These are phyloP conservation scores for Amorpha juglandis DNA, from an alignment of 2,888 invertebrate species.

Conservation along the genomic window DNA sequence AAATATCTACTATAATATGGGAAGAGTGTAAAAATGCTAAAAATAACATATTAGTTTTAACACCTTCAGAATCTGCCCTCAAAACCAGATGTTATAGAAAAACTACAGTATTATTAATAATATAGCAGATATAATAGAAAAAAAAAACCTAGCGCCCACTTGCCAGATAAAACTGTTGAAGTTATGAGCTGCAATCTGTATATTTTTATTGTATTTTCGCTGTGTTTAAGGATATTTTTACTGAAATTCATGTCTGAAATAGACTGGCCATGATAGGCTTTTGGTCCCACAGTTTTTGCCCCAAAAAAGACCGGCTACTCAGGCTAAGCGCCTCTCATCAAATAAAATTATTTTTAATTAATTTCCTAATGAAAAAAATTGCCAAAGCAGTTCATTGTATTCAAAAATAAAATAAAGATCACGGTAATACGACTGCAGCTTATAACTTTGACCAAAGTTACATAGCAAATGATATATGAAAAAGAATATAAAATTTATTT, in stretches of 20 bases:
- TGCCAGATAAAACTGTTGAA: conserved; percentile 4
- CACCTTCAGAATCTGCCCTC: not conserved
- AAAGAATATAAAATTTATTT: conserved; percentile 36
- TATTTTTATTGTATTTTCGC: not conserved
- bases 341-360: too few species aligned
- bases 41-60: not conserved
- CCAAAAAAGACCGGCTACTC: too few species aligned
- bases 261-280: too few species aligned
- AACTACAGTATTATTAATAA: conserved; percentile 48
- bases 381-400: too few species aligned
- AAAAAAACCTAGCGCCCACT: conserved; percentile 25
- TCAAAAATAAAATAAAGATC: not conserved
- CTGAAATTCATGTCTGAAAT: too few species aligned
- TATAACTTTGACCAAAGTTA: not conserved
- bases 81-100: conserved; percentile 33
- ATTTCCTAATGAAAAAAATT: too few species aligned
- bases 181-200: not conserved
- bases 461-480: conserved; percentile 5
- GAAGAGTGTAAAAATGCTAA: not conserved
- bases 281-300: too few species aligned
- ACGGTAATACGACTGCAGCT: not conserved
- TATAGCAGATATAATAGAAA: conserved; percentile 39
- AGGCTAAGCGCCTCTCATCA: too few species aligned
- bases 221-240: too few species aligned
- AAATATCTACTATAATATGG: not conserved